These are phyloP conservation scores for Acanthosepion lycidas DNA, from an alignment of 2,888 invertebrate genomes.

Conservation along the genomic window DNA sequence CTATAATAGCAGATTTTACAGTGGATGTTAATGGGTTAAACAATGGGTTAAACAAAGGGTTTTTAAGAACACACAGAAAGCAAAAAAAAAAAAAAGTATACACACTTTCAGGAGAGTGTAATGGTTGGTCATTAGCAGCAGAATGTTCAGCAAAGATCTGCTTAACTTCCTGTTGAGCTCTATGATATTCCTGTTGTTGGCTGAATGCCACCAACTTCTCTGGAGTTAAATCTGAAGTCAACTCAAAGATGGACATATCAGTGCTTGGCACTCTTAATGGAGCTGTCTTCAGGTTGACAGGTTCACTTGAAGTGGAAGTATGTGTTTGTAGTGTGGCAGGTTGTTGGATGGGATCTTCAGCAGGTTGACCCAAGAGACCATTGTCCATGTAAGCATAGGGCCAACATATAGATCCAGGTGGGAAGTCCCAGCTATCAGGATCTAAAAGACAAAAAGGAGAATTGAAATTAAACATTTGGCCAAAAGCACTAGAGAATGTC, in stretches of 20 bases:
- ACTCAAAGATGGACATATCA: slow-evolving; percentile 36
- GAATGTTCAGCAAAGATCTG: slow-evolving; percentile 11
- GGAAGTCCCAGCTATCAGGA: neutral
- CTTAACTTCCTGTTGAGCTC: neutral
- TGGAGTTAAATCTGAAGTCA: slow-evolving; percentile 7
- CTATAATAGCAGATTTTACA: no score
- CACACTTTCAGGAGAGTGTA: neutral
- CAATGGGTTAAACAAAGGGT: no score
- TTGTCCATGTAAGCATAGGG: neutral
- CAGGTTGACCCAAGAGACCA: neutral
- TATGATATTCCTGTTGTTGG: neutral
- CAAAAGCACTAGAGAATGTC: neutral
- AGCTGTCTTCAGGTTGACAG: neutral
- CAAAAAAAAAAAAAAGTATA: neutral
- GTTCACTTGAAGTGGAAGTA: neutral
- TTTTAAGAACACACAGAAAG: no score
- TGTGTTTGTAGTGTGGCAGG: neutral
- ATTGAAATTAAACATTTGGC: neutral
- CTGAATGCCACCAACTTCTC: neutral
- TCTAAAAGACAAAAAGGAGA: neutral
- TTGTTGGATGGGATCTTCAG: neutral
- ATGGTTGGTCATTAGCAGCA: neutral
- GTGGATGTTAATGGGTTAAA: no score
- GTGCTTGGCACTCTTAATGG: neutral
- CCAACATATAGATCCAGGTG: neutral